A percentile compares a stretch with the other conserved stretches of the same genome.
phyloP scores from a whole-genome alignment of 2,888 invertebrate genomes.

The Scrobipalpa costella region DNA sequence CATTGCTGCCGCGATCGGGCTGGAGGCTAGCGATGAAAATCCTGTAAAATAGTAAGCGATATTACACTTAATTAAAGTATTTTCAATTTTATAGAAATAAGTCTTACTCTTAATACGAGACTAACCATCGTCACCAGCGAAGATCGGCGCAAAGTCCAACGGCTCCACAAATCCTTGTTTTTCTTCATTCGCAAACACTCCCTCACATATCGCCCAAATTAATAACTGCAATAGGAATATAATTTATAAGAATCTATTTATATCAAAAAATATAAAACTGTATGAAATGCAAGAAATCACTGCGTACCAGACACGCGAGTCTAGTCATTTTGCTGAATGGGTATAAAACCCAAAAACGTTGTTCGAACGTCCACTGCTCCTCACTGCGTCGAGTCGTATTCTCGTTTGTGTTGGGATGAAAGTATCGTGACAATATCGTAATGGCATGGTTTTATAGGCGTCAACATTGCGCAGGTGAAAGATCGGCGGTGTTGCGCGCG shows the following conservation, averaged over 20 bases:
- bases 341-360: conserved; percentile 66
- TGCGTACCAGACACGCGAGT: conserved; percentile 67
- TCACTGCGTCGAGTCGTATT: conserved; percentile 63
- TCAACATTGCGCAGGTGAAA: conserved; percentile 80
- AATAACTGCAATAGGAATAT: conserved; percentile 64
- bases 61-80: conserved; percentile 29
- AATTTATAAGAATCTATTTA: background rate
- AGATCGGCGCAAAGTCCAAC: conserved; percentile 80
- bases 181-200: conserved; percentile 59
- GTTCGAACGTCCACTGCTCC: conserved; percentile 51
- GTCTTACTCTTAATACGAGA: conserved; percentile 26
- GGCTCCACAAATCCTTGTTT: conserved; percentile 75
- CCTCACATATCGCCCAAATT: conserved; percentile 67
- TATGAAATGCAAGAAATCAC: conserved; percentile 22
- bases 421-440: conserved; percentile 76
- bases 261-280: background rate
- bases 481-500: conserved; percentile 75
- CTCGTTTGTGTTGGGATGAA: conserved; percentile 73
- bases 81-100: background rate
- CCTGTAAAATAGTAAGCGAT: conserved; percentile 57
- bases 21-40: conserved; percentile 70
- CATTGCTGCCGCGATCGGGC: conserved; percentile 67
- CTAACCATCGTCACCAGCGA: conserved; percentile 68
- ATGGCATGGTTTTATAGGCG: conserved; percentile 80
- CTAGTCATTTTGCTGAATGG: conserved; percentile 66